Evolutionary conservation across 2,888 invertebrate species (phyloP).

Genomic region (Coremacera marginata): DNA sequence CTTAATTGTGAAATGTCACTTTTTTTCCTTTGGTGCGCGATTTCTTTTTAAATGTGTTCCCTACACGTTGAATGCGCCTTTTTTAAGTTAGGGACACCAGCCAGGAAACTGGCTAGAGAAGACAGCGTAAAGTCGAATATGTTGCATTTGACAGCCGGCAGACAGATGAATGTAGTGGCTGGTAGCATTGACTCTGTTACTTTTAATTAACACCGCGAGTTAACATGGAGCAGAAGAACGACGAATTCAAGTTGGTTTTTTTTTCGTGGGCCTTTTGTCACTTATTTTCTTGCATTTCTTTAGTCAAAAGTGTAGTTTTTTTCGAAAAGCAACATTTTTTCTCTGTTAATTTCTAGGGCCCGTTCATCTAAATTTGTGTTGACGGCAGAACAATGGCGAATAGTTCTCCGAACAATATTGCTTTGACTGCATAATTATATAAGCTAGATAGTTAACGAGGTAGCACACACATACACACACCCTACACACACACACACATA

Average conservation of each 20-base stretch:
- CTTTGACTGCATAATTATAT: not conserved
- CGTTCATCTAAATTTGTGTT: not conserved
- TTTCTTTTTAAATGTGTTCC: conserved; percentile 13
- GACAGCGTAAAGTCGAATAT: not conserved
- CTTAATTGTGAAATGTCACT: conserved; percentile 28
- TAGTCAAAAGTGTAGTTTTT: not conserved
- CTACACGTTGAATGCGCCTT: not conserved
- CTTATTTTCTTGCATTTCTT: not conserved
- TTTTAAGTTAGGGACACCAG: not conserved
- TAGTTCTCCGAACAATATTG: not conserved
- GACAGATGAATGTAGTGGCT: not conserved
- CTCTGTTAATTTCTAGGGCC: not conserved
- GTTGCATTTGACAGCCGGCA: not conserved
- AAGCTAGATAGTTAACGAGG: not conserved
- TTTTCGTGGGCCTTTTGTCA: not conserved
- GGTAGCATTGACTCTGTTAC: not conserved
- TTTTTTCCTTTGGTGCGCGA: not conserved
- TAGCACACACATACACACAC: not conserved
- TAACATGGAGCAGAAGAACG: not conserved
- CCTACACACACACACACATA: not conserved
- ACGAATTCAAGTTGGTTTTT: conserved; percentile 8
- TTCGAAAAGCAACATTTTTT: not conserved
- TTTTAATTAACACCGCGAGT: conserved; percentile 31
- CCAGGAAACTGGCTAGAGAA: not conserved
- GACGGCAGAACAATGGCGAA: not conserved